Evolutionary conservation across 2,797 vertebrate genomes (phyloP).

Genomic region (Melanotaenia trifasciata): DNA sequence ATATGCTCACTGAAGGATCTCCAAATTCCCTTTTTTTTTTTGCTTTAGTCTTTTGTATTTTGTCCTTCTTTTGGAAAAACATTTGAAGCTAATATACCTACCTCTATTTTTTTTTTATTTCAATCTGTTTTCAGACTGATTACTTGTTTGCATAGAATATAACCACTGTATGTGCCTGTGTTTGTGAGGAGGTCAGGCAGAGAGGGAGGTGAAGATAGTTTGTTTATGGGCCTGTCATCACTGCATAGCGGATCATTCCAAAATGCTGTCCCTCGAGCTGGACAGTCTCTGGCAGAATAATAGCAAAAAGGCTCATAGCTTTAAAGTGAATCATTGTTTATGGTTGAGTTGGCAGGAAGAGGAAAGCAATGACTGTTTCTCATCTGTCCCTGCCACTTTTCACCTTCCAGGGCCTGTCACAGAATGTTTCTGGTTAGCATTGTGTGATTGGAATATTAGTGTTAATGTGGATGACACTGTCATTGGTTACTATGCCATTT

Average conservation of each 20-base stretch:
- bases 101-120: conserved; percentile 42
- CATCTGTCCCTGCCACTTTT: conserved; percentile 52
- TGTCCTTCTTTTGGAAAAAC: conserved; percentile 50
- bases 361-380: conserved; percentile 49
- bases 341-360: conserved; percentile 56
- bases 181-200: neutral
- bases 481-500: neutral
- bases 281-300: conserved; percentile 61
- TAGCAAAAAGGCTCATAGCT: conserved; percentile 42
- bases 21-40: conserved; percentile 25
- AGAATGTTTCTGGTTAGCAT: conserved; percentile 39
- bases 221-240: conserved; percentile 65
- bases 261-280: conserved; percentile 60
- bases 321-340: conserved; percentile 73
- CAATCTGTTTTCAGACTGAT: conserved; percentile 27
- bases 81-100: conserved; percentile 40
- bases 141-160: conserved; percentile 24
- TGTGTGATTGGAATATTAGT: conserved; percentile 44
- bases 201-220: conserved; percentile 39
- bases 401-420: conserved; percentile 25
- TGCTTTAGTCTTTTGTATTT: neutral
- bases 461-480: conserved; percentile 13
- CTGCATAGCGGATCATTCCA: conserved; percentile 45
- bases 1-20: conserved; percentile 63
- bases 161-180: neutral